A percentile compares a stretch with the other conserved stretches of the same genome.
phyloP scores from a whole-genome alignment of 2,113 vertebrate genomes.

The Neotoma lepida region DNA sequence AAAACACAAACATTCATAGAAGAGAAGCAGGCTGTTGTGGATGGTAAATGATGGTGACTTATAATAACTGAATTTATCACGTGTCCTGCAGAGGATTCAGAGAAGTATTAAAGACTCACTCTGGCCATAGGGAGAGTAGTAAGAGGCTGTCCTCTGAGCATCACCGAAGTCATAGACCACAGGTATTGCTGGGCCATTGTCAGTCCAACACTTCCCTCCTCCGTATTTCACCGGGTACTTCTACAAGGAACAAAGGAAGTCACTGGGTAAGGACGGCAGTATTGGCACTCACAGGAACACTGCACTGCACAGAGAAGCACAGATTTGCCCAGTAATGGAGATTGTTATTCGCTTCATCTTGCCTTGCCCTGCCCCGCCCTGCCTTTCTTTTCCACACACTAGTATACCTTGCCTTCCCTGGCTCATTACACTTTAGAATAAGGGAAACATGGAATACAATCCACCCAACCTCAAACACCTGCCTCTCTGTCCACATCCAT shows the following conservation, averaged over 20 bases:
- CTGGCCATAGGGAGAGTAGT: constrained; percentile 52
- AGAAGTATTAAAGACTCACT: background rate
- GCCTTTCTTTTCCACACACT: background rate
- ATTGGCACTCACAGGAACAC: background rate
- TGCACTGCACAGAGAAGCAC: background rate
- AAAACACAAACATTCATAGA: background rate
- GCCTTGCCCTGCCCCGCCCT: too few species aligned
- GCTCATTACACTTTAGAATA: background rate
- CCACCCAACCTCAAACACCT: background rate
- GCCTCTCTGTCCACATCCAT: background rate
- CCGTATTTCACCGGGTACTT: constrained; percentile 65
- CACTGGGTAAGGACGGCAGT: accelerated
- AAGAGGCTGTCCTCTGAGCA: constrained; percentile 45
- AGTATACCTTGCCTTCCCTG: background rate
- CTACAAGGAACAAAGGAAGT: background rate
- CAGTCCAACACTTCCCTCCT: background rate
- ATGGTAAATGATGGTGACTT: background rate
- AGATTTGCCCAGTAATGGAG: background rate
- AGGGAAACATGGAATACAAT: background rate
- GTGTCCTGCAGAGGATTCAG: background rate
- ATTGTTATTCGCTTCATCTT: accelerated
- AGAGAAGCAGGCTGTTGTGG: background rate
- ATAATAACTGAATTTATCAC: background rate
- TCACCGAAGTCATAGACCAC: constrained; percentile 73
- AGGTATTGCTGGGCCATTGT: constrained; percentile 67